Base-by-base conservation (phyloP, 2,888 invertebrate species). In the Sesia bembeciformis region DNA sequence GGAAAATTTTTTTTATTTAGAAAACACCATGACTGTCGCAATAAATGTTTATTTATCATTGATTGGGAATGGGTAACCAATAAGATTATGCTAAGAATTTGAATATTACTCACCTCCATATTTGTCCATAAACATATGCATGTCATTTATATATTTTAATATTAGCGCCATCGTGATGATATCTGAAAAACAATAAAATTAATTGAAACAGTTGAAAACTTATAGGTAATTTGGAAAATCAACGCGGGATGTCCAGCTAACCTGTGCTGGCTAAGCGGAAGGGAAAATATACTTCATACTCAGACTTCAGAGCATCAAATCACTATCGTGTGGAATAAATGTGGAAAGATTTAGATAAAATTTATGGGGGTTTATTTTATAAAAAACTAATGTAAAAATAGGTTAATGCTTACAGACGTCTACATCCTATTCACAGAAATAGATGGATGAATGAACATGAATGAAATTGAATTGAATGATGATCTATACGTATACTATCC, bases 61-160 rank as follows among this genome's bases (percentile, higher is more conserved):
- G 23, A 23, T 23, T 23, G 23, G 23, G 23, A 23, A 23, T 23
- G 23, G 23, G 23, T 23, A 23, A 23, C 23, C 23, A 23, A 23
- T 23, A 23, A 23, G 23, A 23, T 23, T 23, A 23, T 23, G 23
- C 23, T 23, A 23, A 23, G 23, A 23, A 23, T 23, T 23, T 23
- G 23, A 23, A 23, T 23, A 42, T 53, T 56, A 87, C 93, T 93
- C 84, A 96, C 96, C 96, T 91, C 95, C 94, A 90, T 95, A 92
- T 91, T 93, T 94, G 83, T 95, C 93, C 92, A 96, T 92, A 81
- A 94, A 93, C 81, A 92, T 91, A 85, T 95, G 93, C 89, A 96
- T 93, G 81, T 92, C 92, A 82, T 94, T 93, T 89, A 95, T 92
- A 84, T 93, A 94, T 84, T 93, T 92, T 90, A 94, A 91, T 89